Base-by-base conservation (phyloP, 2,888 invertebrate genomes). In the Clusia tigrina region DNA sequence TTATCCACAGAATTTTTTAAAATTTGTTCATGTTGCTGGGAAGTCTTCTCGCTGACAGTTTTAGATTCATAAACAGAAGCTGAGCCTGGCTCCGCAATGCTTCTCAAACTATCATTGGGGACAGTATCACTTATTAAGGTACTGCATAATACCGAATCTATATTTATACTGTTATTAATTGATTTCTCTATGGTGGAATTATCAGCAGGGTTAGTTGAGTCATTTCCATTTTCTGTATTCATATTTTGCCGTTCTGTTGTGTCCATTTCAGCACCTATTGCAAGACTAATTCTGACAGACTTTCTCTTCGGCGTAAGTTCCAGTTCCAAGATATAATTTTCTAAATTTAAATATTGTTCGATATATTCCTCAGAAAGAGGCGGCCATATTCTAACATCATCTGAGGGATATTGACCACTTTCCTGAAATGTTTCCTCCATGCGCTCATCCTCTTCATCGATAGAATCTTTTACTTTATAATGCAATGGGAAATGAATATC, bases 391-490 rank as follows among this genome's bases (percentile, higher is more conserved):
- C 58, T 64, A 6, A 66, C 64, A 20, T 69, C 68, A 1, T 62
- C 63, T 1, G 56, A 63, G 60, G 66, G 64, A 46, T 5, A 20
- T 26, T 53, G 42, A 38, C 51, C 60, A 12, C 38, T 52, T 5
- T 61, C 65, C n/a, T 62, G 64, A 60, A 56, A 59, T 57, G 58
- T 58, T 61, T 62, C 74, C 57, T 42, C 71, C 63, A 66, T 70
- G 65, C 56, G 67, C 51, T 71, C 71, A 42, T 74, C 71, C 57
- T 71, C 71, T n/a, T 69, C 69, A 48, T 78, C 71, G n/a, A 83
- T 76, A 59, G 73, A 83, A 61, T 83, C 81, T 57, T 82, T 82
- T 0, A 83, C 77, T 62, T 81, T 74, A 58, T 79, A 66, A 74
- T 74, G 67, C 73, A 79, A 63, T 65, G 79, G 61, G 72, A 83